Evolutionary conservation across 1,140 invertebrate genomes (phyloP).

Genomic region (Drosophila murphyi): DNA sequence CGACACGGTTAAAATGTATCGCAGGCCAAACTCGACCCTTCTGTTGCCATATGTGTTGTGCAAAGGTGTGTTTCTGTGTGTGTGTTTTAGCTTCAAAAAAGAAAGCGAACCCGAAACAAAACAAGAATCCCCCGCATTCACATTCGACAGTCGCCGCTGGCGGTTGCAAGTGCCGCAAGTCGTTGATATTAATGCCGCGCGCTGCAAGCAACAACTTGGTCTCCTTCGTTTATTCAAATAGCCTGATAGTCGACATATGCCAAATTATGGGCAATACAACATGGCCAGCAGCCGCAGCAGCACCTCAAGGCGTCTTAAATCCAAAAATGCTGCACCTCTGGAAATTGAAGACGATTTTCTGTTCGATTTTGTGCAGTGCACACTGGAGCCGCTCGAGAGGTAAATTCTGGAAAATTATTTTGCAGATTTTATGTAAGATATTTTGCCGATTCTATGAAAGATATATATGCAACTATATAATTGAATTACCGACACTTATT

Average conservation of each 20-base stretch:
- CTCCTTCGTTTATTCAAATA: too few relatives aligned
- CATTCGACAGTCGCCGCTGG: slow-evolving; percentile 68
- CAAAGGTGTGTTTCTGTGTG: slow-evolving; percentile 19
- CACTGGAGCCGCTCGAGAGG: slow-evolving; percentile 70
- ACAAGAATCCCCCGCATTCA: slow-evolving; percentile 50
- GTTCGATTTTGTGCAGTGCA: slow-evolving; percentile 79
- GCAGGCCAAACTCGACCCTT: slow-evolving; percentile 38
- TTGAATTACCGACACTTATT: slow-evolving; percentile 43
- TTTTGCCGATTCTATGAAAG: too few relatives aligned
- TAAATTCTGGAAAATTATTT: slow-evolving; percentile 23
- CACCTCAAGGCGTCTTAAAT: slow-evolving; percentile 11
- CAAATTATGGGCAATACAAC: slow-evolving; percentile 23
- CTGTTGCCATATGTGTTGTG: slow-evolving; percentile 38
- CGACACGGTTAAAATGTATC: slow-evolving; percentile 54
- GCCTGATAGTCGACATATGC: slow-evolving; percentile 3
- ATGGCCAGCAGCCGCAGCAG: slow-evolving; percentile 28
- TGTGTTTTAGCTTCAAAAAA: slow-evolving; percentile 34
- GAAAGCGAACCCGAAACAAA: slow-evolving; percentile 38
- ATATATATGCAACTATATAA: background rate
- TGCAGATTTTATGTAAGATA: too few relatives aligned
- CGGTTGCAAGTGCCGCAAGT: slow-evolving; percentile 65
- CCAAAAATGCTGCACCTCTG: slow-evolving; percentile 35
- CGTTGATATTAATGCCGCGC: slow-evolving; percentile 22
- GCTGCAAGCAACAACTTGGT: background rate
- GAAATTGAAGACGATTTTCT: slow-evolving; percentile 66